Conservation (phyloP, 2,797 vertebrate species). For the Trachurus trachurus region DNA sequence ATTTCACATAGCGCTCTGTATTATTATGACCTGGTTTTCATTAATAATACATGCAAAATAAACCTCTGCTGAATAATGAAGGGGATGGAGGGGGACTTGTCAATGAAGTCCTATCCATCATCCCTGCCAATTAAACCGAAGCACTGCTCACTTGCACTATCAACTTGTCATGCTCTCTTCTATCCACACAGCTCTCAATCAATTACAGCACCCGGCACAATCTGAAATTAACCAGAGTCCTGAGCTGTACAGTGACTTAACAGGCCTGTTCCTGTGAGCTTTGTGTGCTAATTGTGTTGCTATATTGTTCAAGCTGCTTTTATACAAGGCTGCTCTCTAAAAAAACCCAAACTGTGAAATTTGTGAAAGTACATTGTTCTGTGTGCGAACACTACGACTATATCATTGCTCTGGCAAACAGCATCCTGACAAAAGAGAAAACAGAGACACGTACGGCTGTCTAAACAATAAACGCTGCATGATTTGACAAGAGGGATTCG, state of each 20-base stretch:
- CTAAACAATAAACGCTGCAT: constrained; percentile 1
- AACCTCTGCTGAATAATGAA: constrained; percentile 45
- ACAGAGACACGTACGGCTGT: constrained; percentile 21
- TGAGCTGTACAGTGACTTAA: constrained; percentile 3
- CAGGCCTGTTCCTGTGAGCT: constrained; percentile 10
- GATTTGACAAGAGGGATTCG: constrained; percentile 22
- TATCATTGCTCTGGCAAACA: neutral
- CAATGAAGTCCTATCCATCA: constrained; percentile 37
- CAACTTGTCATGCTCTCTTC: constrained; percentile 33
- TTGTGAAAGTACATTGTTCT: neutral
- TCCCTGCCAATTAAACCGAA: constrained; percentile 63
- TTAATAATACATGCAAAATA: constrained; percentile 9
- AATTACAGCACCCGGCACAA: constrained; percentile 31
- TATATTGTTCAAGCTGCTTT: constrained; percentile 16
- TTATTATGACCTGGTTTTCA: constrained; percentile 27
- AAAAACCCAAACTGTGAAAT: neutral
- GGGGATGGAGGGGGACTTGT: constrained; percentile 35
- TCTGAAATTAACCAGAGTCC: constrained; percentile 25
- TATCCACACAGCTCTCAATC: constrained; percentile 33
- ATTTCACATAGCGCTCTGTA: neutral
- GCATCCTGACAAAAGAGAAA: constrained; percentile 9
- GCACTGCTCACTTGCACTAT: constrained; percentile 50
- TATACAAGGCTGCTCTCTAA: neutral
- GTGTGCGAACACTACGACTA: neutral
- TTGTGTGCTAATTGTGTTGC: neutral